Evolutionary conservation across 2,113 vertebrate species (phyloP).

Genomic region (Psophia crepitans): DNA sequence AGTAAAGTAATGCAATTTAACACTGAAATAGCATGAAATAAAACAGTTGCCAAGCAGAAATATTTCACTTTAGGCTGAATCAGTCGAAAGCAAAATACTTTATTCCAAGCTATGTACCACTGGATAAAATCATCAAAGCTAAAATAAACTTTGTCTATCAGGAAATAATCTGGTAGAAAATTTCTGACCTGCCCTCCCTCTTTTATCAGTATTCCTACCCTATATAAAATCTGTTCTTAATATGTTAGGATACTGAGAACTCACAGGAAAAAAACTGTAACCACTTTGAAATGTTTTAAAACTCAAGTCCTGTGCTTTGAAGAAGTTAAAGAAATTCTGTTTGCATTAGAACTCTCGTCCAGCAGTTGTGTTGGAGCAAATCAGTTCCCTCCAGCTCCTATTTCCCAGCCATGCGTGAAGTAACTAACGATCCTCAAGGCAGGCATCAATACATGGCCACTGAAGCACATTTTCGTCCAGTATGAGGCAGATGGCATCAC

Average conservation of each 20-base stretch:
- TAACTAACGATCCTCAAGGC: background rate
- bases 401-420: background rate
- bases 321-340: background rate
- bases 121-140: background rate
- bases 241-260: background rate
- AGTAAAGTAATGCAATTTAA: background rate
- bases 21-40: background rate
- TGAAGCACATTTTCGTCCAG: background rate
- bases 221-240: background rate
- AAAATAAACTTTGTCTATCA: background rate
- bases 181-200: background rate
- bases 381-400: background rate
- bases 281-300: background rate
- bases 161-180: background rate
- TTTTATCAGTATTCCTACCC: background rate
- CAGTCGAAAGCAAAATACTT: background rate
- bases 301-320: background rate
- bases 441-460: background rate
- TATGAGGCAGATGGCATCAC: background rate
- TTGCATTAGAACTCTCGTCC: background rate
- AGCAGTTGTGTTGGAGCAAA: background rate
- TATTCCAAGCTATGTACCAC: background rate
- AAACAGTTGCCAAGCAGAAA: background rate
- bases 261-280: background rate
- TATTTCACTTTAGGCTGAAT: background rate